Evolutionary conservation across 2,113 vertebrate species (phyloP).

Genomic region (Atlantisia rogersi): DNA sequence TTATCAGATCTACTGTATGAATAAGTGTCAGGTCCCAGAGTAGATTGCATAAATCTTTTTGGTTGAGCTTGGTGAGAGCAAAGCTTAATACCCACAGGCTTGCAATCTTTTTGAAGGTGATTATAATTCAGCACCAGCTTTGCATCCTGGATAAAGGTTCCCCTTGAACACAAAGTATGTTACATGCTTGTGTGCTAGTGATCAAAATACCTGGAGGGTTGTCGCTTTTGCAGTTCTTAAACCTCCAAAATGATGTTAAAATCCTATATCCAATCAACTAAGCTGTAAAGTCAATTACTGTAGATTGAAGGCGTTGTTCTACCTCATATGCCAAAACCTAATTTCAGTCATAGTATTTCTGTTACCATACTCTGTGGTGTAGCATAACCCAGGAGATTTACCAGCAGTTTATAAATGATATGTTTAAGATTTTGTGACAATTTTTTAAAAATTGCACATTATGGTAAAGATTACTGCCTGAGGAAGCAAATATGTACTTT

Average conservation of each 20-base stretch:
- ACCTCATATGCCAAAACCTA: slow-evolving; percentile 57
- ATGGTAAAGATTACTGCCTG: slow-evolving; percentile 39
- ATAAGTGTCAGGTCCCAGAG: slow-evolving; percentile 71
- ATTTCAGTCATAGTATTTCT: slow-evolving; percentile 61
- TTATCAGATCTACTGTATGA: slow-evolving; percentile 72
- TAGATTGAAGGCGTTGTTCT: slow-evolving; percentile 60
- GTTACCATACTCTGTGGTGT: background rate
- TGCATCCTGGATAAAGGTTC: slow-evolving; percentile 75
- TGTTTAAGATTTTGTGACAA: slow-evolving; percentile 49
- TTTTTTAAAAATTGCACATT: slow-evolving; percentile 64
- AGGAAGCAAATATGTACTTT: slow-evolving; percentile 49
- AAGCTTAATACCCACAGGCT: slow-evolving; percentile 75
- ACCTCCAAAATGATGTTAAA: slow-evolving; percentile 71
- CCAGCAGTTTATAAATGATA: slow-evolving; percentile 56
- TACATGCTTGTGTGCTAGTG: slow-evolving; percentile 69
- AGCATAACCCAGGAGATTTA: slow-evolving; percentile 62
- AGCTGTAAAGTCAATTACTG: slow-evolving; percentile 72
- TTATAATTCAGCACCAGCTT: slow-evolving; percentile 75
- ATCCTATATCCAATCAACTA: slow-evolving; percentile 70
- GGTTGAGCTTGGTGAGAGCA: slow-evolving; percentile 63
- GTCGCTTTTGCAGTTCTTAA: slow-evolving; percentile 68
- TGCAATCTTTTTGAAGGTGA: slow-evolving; percentile 70
- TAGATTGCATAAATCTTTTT: slow-evolving; percentile 76
- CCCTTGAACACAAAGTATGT: slow-evolving; percentile 77
- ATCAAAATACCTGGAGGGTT: slow-evolving; percentile 74